A percentile compares a stretch with the other conserved stretches of the same genome.
Evolutionary conservation across 2,113 vertebrate species (phyloP).

Genomic region (Oncorhynchus kisutch): DNA sequence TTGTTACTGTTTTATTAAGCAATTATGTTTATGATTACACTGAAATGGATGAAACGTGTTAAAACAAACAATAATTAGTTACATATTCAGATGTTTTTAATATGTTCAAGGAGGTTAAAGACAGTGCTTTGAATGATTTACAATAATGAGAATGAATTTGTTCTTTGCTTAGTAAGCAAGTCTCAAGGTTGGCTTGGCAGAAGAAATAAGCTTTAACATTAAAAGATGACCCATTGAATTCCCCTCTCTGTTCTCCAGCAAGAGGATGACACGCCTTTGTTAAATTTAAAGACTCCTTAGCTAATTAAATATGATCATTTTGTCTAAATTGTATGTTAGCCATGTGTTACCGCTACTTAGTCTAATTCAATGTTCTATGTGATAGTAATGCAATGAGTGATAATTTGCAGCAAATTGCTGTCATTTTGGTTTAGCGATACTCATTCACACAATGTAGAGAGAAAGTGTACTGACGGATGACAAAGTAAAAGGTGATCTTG

Average conservation of each 20-base stretch:
- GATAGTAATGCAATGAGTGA: conserved; percentile 26
- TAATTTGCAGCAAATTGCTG: not conserved
- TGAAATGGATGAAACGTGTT: not conserved
- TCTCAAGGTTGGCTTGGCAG: conserved; percentile 35
- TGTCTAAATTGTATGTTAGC: conserved; percentile 38
- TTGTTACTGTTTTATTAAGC: not conserved
- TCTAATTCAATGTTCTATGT: conserved; percentile 25
- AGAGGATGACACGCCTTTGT: conserved; percentile 27
- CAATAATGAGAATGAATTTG: not conserved
- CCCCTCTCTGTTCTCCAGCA: conserved; percentile 14
- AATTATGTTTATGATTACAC: not conserved
- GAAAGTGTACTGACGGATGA: not conserved
- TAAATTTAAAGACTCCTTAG: conserved; percentile 30
- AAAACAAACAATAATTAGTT: not conserved
- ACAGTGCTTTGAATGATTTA: not conserved
- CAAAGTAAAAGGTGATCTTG: no score
- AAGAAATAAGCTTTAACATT: conserved; percentile 33
- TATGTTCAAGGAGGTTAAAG: not conserved
- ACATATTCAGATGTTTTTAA: not conserved
- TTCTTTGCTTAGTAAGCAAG: not conserved
- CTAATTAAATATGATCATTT: conserved; percentile 43
- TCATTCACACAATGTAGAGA: not conserved
- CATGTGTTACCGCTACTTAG: conserved; percentile 26
- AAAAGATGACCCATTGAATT: conserved; percentile 30
- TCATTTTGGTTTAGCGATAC: not conserved